Conservation (phyloP, 2,888 invertebrate species). For the Rhogogaster chlorosoma region DNA sequence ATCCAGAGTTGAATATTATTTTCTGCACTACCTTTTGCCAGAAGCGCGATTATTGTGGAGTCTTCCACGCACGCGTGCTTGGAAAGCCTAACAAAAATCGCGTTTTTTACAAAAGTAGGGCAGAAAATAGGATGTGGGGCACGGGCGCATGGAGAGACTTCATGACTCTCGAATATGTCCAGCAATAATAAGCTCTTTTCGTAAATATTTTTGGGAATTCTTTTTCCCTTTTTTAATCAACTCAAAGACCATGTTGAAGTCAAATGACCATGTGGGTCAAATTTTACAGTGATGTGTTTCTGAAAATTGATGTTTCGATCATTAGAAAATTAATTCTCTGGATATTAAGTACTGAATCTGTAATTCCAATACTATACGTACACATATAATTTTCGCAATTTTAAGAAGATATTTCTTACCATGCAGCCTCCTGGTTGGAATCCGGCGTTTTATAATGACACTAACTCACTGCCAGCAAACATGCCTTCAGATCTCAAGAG, state of each 20-base stretch:
- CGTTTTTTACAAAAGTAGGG: too few species aligned
- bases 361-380: background rate
- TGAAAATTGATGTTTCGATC: background rate
- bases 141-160: too few species aligned
- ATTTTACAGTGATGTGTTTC: background rate
- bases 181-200: background rate
- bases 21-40: too few species aligned
- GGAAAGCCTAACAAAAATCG: too few species aligned
- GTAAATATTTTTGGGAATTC: background rate
- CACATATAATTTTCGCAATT: background rate
- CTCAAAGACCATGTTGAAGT: background rate
- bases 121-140: too few species aligned
- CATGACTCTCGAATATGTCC: too few species aligned
- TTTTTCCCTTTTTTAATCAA: background rate
- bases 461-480: conserved; percentile 83
- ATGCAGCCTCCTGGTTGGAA: conserved; percentile 86
- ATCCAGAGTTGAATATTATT: too few species aligned
- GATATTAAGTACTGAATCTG: background rate
- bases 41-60: too few species aligned
- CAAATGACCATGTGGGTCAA: background rate
- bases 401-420: conserved; percentile 58
- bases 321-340: background rate
- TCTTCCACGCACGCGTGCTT: too few species aligned
- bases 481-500: conserved; percentile 89
- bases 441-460: conserved; percentile 88